These are phyloP conservation scores for Cotesia chilonis DNA, from an alignment of 1,140 invertebrate species.

Conservation along the genomic window DNA sequence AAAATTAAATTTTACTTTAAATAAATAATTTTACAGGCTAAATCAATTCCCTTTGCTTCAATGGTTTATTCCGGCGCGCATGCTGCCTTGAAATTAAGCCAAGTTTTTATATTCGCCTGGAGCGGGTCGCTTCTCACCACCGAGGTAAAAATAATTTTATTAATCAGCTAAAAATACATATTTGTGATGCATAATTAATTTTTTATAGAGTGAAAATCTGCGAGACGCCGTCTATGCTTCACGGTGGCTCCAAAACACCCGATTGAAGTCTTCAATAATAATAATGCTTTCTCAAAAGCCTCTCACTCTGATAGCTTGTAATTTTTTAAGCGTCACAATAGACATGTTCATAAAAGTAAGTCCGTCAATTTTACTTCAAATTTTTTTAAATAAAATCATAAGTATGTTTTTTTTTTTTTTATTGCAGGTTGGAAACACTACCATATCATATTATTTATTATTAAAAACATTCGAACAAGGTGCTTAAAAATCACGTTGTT, in stretches of 20 bases:
- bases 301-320: slow-evolving; percentile 29
- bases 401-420: background rate
- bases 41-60: too few species aligned
- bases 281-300: slow-evolving; percentile 32
- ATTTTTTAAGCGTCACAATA: slow-evolving; percentile 25
- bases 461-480: slow-evolving; percentile 16
- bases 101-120: slow-evolving; percentile 31
- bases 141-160: slow-evolving; percentile 16
- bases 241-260: slow-evolving; percentile 27
- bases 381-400: too few species aligned
- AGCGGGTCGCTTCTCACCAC: slow-evolving; percentile 21
- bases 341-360: slow-evolving; percentile 35
- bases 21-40: too few species aligned
- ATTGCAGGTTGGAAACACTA: slow-evolving; percentile 21
- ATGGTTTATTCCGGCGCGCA: background rate
- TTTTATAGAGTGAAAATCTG: slow-evolving; percentile 33
- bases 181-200: background rate
- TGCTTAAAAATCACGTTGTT: too few species aligned
- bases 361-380: background rate
- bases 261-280: slow-evolving; percentile 23
- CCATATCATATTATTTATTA: slow-evolving; percentile 30
- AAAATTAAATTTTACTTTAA: too few species aligned
- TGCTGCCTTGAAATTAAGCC: slow-evolving; percentile 21
- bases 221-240: slow-evolving; percentile 21
- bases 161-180: background rate